Percentiles rank a stretch among this genome's conserved stretches.
These are phyloP conservation scores for Ceratina australensis DNA, from an alignment of 1,140 invertebrate species.

Conservation along the genomic window DNA sequence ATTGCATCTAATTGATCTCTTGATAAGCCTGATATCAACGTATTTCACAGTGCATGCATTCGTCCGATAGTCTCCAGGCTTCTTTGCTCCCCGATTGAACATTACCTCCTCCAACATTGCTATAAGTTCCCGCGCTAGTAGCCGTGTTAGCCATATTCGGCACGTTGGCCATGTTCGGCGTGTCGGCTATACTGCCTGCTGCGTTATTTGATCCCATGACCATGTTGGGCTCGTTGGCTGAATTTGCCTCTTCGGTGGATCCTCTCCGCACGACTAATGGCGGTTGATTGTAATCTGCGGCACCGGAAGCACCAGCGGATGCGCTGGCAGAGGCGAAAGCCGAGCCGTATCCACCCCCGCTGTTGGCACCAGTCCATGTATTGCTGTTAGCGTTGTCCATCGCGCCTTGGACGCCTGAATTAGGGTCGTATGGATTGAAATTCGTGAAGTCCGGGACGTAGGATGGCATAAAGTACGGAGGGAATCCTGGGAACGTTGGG, in stretches of 20 bases:
- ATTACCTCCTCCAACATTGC: conserved; percentile 34
- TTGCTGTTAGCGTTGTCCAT: conserved; percentile 22
- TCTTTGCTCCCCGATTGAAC: not conserved
- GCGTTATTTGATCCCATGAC: not conserved
- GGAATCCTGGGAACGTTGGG: not conserved
- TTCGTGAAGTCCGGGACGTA: not conserved
- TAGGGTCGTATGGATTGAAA: not conserved
- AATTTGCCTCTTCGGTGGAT: not conserved
- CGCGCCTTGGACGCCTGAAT: conserved; percentile 29
- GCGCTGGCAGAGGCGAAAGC: conserved; percentile 43
- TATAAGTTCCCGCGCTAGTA: not conserved
- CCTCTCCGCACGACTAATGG: conserved; percentile 24
- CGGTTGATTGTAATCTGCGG: not conserved
- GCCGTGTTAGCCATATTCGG: conserved; percentile 9
- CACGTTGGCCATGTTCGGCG: not conserved
- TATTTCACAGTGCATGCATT: not conserved
- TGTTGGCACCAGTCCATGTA: conserved; percentile 14
- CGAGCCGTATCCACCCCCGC: conserved; percentile 24
- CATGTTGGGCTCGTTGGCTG: not conserved
- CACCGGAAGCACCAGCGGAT: conserved; percentile 25
- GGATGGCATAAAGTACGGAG: not conserved
- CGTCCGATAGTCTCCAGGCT: not conserved
- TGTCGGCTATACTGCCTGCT: not conserved
- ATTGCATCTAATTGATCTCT: too few relatives aligned
- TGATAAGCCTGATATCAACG: too few relatives aligned